Evolutionary conservation across 2,113 vertebrate species (phyloP).

Genomic region (Podarcis cretensis): DNA sequence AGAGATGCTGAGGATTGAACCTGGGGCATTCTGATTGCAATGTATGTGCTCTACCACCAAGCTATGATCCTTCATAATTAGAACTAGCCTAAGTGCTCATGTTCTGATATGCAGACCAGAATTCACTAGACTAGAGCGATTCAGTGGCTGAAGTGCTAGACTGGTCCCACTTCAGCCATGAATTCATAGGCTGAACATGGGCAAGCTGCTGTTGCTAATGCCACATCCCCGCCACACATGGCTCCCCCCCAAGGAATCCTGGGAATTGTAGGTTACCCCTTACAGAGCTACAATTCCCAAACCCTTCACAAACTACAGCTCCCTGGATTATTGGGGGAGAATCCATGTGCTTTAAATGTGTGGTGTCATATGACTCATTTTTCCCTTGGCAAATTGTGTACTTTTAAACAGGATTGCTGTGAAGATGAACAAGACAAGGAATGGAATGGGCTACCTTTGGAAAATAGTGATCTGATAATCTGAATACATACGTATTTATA

Average conservation of each 20-base stretch:
- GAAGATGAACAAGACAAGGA: not conserved
- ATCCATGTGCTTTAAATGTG: no score
- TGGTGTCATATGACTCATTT: not conserved
- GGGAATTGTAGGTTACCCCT: no score
- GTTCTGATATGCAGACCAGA: not conserved
- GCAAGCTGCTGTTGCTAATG: not conserved
- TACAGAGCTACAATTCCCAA: no score
- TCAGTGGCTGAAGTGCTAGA: not conserved
- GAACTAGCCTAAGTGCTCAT: not conserved
- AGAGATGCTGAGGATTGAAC: not conserved
- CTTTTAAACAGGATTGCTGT: not conserved
- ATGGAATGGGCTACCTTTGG: no score
- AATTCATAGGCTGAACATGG: not conserved
- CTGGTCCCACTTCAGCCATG: not conserved
- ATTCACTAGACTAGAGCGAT: not conserved
- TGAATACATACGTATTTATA: not conserved
- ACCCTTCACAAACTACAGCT: no score
- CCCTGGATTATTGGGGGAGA: no score
- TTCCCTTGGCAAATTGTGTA: not conserved
- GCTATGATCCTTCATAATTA: no score
- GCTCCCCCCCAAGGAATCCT: no score
- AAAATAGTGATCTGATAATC: not conserved
- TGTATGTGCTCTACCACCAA: not conserved
- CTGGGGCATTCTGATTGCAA: not conserved
- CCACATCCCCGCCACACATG: no score